These are phyloP conservation scores for Brachionus manjavacas DNA, from an alignment of 1,140 invertebrate genomes.

Conservation along the genomic window DNA sequence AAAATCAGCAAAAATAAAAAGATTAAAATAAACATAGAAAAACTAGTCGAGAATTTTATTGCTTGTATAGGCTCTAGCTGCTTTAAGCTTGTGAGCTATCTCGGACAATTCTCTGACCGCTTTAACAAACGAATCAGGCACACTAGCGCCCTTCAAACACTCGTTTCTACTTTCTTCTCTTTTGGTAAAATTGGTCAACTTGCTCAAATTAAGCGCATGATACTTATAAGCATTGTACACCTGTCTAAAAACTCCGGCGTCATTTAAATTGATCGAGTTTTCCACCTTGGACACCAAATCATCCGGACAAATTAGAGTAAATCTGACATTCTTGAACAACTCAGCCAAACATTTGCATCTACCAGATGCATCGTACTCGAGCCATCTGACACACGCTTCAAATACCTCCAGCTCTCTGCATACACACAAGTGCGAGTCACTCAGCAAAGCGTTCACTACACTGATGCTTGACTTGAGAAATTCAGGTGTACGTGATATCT, in stretches of 20 bases:
- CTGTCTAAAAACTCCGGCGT: neutral
- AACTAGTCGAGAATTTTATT: slow-evolving; percentile 5
- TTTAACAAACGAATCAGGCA: slow-evolving; percentile 25
- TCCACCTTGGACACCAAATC: slow-evolving; percentile 43
- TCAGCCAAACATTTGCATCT: slow-evolving; percentile 1
- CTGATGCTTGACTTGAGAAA: slow-evolving; percentile 30
- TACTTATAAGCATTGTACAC: slow-evolving; percentile 11
- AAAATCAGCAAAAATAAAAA: neutral
- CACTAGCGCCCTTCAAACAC: slow-evolving; percentile 19
- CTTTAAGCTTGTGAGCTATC: slow-evolving; percentile 20
- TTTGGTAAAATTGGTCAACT: neutral
- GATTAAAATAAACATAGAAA: neutral
- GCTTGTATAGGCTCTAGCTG: neutral
- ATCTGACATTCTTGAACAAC: slow-evolving; percentile 42
- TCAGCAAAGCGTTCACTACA: slow-evolving; percentile 25
- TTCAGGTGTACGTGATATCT: slow-evolving; percentile 24
- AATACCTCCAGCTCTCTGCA: slow-evolving; percentile 43
- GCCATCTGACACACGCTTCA: slow-evolving; percentile 42
- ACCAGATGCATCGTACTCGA: slow-evolving; percentile 39
- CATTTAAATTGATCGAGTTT: neutral
- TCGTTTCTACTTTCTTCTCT: slow-evolving; percentile 15
- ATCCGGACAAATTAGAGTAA: slow-evolving; percentile 43
- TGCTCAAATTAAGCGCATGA: neutral
- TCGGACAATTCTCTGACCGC: neutral
- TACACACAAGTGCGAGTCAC: slow-evolving; percentile 16